These are phyloP conservation scores for Agrypnia vestita DNA, from an alignment of 1,140 invertebrate genomes.

Conservation along the genomic window DNA sequence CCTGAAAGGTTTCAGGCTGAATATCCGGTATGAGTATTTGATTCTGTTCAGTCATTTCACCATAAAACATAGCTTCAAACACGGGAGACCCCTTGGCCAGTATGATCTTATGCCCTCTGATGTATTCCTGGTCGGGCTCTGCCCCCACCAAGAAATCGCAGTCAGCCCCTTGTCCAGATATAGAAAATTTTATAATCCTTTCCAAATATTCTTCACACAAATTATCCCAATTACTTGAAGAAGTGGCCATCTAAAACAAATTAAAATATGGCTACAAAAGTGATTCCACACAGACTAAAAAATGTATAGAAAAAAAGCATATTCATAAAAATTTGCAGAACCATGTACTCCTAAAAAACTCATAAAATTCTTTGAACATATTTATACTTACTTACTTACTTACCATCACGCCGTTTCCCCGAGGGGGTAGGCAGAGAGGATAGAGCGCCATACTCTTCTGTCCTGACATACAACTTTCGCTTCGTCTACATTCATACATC, in stretches of 20 bases:
- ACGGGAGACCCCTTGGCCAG: slow-evolving; percentile 89
- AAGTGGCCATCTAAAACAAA: slow-evolving; percentile 54
- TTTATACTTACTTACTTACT: too few relatives aligned
- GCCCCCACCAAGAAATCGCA: slow-evolving; percentile 86
- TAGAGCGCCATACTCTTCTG: too few relatives aligned
- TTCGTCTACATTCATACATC: too few relatives aligned
- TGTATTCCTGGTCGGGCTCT: slow-evolving; percentile 81
- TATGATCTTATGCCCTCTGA: slow-evolving; percentile 86
- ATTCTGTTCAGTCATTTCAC: slow-evolving; percentile 80
- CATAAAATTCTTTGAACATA: too few relatives aligned
- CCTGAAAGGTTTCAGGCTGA: slow-evolving; percentile 88
- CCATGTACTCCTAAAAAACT: too few relatives aligned
- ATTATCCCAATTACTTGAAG: slow-evolving; percentile 81
- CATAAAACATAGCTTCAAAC: slow-evolving; percentile 86
- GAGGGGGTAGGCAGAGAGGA: too few relatives aligned
- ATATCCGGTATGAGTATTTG: slow-evolving; percentile 87
- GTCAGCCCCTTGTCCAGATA: slow-evolving; percentile 85
- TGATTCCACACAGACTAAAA: too few relatives aligned
- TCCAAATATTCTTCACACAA: slow-evolving; percentile 79
- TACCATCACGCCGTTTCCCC: too few relatives aligned
- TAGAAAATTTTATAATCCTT: slow-evolving; percentile 80
- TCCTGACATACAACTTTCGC: too few relatives aligned
- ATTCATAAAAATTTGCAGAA: too few relatives aligned
- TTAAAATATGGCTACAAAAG: too few relatives aligned
- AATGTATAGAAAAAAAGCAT: too few relatives aligned